Evolutionary conservation across 2,113 vertebrate species (phyloP).

Genomic region (Neotoma lepida): DNA sequence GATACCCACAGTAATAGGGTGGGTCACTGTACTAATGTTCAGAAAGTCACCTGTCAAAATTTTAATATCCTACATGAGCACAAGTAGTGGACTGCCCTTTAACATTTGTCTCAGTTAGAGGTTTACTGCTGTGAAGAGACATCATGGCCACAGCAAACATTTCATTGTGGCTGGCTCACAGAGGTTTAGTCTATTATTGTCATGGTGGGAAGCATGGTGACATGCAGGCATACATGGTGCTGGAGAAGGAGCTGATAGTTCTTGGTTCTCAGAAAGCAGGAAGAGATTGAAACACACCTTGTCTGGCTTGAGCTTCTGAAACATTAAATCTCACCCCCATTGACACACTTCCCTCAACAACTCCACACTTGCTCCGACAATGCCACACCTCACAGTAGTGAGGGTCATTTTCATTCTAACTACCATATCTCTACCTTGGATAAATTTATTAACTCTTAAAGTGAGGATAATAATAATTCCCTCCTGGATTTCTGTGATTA

Average conservation of each 20-base stretch:
- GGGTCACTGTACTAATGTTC: not conserved
- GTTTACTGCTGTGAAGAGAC: not conserved
- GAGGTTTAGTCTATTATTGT: not conserved
- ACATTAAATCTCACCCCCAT: not conserved
- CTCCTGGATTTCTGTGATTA: not conserved
- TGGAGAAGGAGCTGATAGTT: not conserved
- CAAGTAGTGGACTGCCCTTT: not conserved
- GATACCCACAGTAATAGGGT: accelerated
- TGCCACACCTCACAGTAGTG: not conserved
- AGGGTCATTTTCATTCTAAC: not conserved
- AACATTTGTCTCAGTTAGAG: not conserved
- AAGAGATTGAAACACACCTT: not conserved
- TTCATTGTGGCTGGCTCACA: not conserved
- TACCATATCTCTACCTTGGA: not conserved
- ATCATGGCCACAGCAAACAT: not conserved
- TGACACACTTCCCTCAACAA: not conserved
- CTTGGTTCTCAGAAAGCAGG: not conserved
- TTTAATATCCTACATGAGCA: not conserved
- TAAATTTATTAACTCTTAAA: not conserved
- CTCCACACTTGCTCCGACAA: not conserved
- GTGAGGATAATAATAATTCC: not conserved
- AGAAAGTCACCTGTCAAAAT: not conserved
- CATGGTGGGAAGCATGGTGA: not conserved
- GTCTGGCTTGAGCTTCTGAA: not conserved
- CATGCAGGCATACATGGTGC: not conserved